A percentile compares a stretch with the other conserved stretches of the same genome.
Evolutionary conservation across 2,113 vertebrate genomes (phyloP).

Genomic region (Clarias gariepinus): DNA sequence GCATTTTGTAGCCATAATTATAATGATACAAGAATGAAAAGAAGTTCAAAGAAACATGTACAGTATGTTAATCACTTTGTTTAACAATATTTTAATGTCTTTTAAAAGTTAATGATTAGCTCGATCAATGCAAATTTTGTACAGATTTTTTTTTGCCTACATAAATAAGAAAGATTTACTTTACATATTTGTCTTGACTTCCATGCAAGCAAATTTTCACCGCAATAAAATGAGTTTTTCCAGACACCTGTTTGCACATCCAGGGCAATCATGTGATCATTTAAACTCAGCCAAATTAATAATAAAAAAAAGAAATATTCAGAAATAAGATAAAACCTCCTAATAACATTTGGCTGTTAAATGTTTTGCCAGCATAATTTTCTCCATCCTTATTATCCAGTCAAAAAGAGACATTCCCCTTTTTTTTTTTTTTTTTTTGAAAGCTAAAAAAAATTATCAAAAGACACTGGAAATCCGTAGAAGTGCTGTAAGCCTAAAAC

Average conservation of each 20-base stretch:
- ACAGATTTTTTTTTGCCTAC: neutral
- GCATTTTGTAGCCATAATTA: neutral
- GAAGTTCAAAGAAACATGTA: neutral
- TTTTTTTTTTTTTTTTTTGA: neutral
- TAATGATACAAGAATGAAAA: neutral
- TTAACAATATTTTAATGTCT: neutral
- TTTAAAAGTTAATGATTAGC: neutral
- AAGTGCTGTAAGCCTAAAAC: conserved; percentile 53
- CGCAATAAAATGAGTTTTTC: neutral
- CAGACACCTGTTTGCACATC: conserved; percentile 2
- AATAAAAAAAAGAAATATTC: neutral
- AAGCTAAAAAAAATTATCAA: neutral
- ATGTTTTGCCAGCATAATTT: neutral
- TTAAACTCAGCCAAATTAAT: neutral
- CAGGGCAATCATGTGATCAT: neutral
- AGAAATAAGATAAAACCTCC: neutral
- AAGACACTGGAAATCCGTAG: conserved; percentile 67
- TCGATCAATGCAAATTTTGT: neutral
- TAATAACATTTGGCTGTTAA: neutral
- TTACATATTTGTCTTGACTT: neutral
- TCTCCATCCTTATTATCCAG: conserved; percentile 16
- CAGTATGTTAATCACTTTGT: neutral
- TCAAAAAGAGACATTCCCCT: neutral
- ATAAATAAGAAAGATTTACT: neutral
- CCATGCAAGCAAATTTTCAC: neutral